Evolutionary conservation across 2,797 vertebrate species (phyloP).

Genomic region (Pangasius macronema): DNA sequence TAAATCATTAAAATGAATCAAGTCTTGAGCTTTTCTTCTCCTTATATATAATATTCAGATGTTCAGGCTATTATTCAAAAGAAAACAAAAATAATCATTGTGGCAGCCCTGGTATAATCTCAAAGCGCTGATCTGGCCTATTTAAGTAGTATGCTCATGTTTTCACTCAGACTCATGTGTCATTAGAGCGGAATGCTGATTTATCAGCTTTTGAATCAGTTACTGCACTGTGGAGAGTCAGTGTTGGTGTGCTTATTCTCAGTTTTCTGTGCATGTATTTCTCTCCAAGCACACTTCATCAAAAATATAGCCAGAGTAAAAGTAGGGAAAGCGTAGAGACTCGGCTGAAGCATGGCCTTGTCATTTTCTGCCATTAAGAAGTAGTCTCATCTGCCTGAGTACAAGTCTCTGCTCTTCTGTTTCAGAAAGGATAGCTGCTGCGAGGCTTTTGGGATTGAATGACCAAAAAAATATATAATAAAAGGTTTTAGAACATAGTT

Average conservation of each 20-base stretch:
- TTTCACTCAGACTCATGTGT: background rate
- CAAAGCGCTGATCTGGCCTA: conserved; percentile 3
- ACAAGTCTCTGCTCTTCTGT: background rate
- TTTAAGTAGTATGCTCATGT: conserved; percentile 2
- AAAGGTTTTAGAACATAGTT: background rate
- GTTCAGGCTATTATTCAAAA: background rate
- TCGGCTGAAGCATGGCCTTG: background rate
- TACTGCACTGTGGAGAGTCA: background rate
- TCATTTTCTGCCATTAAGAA: background rate
- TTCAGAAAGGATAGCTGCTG: background rate
- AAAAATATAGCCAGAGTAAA: background rate
- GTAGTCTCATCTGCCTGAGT: background rate
- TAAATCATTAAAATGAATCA: background rate
- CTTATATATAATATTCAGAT: background rate
- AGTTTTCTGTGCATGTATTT: background rate
- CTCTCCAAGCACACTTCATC: background rate
- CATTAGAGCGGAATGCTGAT: conserved; percentile 61
- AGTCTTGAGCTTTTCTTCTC: background rate
- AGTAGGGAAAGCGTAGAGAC: background rate
- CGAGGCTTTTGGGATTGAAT: background rate
- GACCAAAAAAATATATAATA: background rate
- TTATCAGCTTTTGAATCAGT: conserved; percentile 58
- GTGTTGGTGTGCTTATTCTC: conserved; percentile 50
- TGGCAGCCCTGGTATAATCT: background rate
- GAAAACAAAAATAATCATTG: background rate